Conservation (phyloP, 2,888 invertebrate species). For the Dolichomitus sp. region DNA sequence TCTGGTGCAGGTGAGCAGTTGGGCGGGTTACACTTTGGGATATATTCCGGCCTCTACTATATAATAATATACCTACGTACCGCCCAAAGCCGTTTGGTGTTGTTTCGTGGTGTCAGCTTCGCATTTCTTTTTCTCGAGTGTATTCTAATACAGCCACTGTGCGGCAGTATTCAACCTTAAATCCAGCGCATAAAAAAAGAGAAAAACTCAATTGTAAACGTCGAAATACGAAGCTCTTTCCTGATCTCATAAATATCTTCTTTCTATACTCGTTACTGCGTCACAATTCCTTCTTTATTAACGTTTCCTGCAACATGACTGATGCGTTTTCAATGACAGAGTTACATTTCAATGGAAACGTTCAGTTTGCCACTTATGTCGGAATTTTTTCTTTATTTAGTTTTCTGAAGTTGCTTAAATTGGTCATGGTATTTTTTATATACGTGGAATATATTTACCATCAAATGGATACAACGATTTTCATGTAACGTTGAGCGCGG, state of each 20-base stretch:
- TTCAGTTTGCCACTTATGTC: neutral
- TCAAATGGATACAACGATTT: slow-evolving; percentile 16
- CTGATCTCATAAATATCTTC: slow-evolving; percentile 37
- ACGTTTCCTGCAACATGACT: slow-evolving; percentile 7
- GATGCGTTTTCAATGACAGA: slow-evolving; percentile 21
- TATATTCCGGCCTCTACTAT: neutral
- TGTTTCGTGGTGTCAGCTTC: slow-evolving; percentile 15
- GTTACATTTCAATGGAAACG: neutral
- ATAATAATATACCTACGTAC: slow-evolving; percentile 6
- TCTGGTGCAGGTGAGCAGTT: slow-evolving; percentile 94
- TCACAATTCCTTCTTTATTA: slow-evolving; percentile 6
- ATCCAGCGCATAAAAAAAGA: neutral
- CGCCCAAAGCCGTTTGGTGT: neutral
- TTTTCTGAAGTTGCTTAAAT: neutral
- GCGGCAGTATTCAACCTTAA: neutral
- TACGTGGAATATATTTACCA: slow-evolving; percentile 30
- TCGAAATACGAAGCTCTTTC: slow-evolving; percentile 44
- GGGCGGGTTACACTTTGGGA: slow-evolving; percentile 14
- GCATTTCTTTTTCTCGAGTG: neutral
- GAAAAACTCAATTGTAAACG: slow-evolving; percentile 35
- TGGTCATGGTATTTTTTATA: neutral
- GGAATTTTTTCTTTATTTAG: neutral
- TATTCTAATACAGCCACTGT: slow-evolving; percentile 8
- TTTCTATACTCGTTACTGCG: slow-evolving; percentile 43
- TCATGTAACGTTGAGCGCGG: neutral